Percentiles rank a stretch among this genome's conserved stretches.
phyloP scores from a whole-genome alignment of 1,140 invertebrate species.

The Drosophila watanabei region DNA sequence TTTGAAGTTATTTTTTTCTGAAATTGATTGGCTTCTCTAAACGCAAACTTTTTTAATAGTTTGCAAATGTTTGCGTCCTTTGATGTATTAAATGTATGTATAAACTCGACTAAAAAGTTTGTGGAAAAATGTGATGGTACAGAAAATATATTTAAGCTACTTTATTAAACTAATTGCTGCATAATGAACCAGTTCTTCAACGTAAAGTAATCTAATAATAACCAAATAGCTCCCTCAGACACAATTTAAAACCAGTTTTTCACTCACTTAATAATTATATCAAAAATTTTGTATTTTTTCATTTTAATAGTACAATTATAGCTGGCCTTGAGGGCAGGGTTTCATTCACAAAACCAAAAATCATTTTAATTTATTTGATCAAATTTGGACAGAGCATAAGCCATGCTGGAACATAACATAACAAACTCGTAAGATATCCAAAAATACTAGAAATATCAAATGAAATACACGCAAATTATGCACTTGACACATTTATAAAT shows the following conservation, averaged over 20 bases:
- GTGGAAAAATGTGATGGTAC: not conserved
- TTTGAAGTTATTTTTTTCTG: not conserved
- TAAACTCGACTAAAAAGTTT: not conserved
- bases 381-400: not conserved
- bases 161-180: conserved; percentile 16
- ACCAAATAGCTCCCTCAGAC: conserved; percentile 9
- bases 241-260: conserved; percentile 25
- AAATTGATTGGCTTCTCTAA: not conserved
- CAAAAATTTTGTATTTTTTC: conserved; percentile 19
- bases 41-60: not conserved
- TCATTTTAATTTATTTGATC: conserved; percentile 8
- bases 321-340: conserved; percentile 13
- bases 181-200: conserved; percentile 33
- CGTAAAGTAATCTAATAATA: conserved; percentile 27
- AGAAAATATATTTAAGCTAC: conserved; percentile 1
- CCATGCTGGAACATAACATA: conserved; percentile 1
- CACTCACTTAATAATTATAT: conserved; percentile 6
- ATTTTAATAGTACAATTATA: conserved; percentile 32
- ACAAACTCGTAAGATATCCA: conserved; percentile 1
- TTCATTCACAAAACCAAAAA: conserved; percentile 34
- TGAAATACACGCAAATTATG: conserved; percentile 22
- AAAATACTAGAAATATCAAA: conserved; percentile 10
- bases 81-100: not conserved
- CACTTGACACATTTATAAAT: conserved; percentile 63
- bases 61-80: not conserved